Percentiles rank a stretch among this genome's conserved stretches.
These are phyloP conservation scores for Sitodiplosis mosellana DNA, from an alignment of 1,140 invertebrate species.

Conservation along the genomic window DNA sequence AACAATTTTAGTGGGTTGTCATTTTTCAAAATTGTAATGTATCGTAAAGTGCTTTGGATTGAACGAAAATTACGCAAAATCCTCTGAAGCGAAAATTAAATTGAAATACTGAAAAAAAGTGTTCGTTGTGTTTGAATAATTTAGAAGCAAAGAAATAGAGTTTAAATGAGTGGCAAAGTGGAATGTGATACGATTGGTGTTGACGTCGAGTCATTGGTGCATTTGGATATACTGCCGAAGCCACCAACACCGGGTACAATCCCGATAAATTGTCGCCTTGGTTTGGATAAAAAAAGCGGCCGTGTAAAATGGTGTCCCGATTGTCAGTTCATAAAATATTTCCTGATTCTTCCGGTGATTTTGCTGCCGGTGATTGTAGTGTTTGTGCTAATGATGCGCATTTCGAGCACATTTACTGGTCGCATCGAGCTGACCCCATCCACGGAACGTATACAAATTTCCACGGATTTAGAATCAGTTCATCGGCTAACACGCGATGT, in stretches of 20 bases:
- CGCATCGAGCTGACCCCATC: constrained; percentile 11
- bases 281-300: constrained; percentile 19
- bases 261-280: constrained; percentile 14
- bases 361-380: constrained; percentile 21
- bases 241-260: background rate
- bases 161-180: background rate
- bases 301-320: constrained; percentile 24
- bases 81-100: background rate
- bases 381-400: constrained; percentile 16
- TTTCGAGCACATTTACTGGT: too few relatives aligned
- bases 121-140: background rate
- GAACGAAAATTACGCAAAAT: too few relatives aligned
- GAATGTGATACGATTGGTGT: background rate
- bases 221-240: too few relatives aligned
- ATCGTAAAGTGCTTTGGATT: too few relatives aligned
- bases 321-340: constrained; percentile 19
- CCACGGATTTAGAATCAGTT: background rate
- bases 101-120: background rate
- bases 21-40: too few relatives aligned
- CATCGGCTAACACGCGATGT: background rate
- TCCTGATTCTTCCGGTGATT: constrained; percentile 21
- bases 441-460: background rate
- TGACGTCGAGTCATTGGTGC: background rate
- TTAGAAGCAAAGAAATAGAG: background rate
- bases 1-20: too few relatives aligned